Conservation (phyloP, 2,113 vertebrate species). For the Okapia johnstoni region DNA sequence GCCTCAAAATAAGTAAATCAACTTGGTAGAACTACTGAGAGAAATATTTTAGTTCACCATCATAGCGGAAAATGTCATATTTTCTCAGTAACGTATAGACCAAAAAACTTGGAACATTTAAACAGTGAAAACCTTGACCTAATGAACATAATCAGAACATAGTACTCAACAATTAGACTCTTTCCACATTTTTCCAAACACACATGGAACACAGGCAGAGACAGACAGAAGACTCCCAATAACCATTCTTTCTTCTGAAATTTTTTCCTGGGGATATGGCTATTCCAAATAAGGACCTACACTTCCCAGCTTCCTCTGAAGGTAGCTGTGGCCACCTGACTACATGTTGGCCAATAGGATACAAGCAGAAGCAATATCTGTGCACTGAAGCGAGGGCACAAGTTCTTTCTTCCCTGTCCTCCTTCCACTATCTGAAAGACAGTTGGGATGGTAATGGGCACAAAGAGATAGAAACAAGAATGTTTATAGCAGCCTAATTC, state of each 20-base stretch:
- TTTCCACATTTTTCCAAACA: background rate
- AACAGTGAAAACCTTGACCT: background rate
- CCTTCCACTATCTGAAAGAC: background rate
- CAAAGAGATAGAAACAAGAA: background rate
- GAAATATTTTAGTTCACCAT: background rate
- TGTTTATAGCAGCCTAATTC: background rate
- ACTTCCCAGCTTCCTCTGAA: background rate
- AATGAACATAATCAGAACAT: background rate
- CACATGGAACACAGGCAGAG: background rate
- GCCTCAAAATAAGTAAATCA: background rate
- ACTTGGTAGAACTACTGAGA: background rate
- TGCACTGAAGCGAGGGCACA: background rate
- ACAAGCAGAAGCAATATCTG: background rate
- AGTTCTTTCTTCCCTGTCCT: background rate
- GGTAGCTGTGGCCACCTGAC: background rate
- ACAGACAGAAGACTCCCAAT: background rate
- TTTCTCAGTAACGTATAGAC: background rate
- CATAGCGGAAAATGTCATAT: background rate
- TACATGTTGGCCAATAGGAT: background rate
- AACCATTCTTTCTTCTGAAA: background rate
- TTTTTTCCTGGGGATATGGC: background rate
- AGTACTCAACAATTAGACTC: background rate
- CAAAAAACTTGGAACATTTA: background rate
- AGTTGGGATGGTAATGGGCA: background rate
- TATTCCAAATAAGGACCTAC: background rate